These are phyloP conservation scores for Pipistrellus pipistrellus DNA, from an alignment of 2,797 vertebrate genomes.

Conservation along the genomic window DNA sequence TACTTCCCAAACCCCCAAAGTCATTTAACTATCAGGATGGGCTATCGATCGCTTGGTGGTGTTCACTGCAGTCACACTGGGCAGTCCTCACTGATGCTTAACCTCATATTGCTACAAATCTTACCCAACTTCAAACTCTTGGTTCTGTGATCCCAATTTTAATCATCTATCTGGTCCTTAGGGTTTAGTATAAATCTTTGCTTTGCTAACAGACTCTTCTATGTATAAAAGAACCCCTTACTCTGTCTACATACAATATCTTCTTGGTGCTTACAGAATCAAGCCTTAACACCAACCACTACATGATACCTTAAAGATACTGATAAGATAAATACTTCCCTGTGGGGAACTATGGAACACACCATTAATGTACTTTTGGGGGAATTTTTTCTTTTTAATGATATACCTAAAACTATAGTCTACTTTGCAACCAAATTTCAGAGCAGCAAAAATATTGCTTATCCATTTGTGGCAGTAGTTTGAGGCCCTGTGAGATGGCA, in stretches of 20 bases:
- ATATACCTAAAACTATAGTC: background rate
- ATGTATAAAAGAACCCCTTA: background rate
- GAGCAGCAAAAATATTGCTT: background rate
- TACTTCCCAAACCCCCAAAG: slow-evolving; percentile 4
- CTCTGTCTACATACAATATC: background rate
- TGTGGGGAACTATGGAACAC: background rate
- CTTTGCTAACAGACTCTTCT: background rate
- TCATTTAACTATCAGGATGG: slow-evolving; percentile 10
- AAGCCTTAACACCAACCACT: background rate
- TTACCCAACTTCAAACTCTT: background rate
- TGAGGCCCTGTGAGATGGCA: background rate
- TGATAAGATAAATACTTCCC: background rate
- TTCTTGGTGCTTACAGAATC: background rate
- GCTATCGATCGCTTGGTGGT: background rate
- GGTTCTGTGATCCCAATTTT: background rate
- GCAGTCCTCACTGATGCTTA: background rate
- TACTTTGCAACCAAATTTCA: background rate
- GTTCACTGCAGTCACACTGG: background rate
- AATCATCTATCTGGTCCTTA: background rate
- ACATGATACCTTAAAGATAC: background rate
- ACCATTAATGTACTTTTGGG: background rate
- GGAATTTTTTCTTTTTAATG: background rate
- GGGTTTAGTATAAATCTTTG: slow-evolving; percentile 25
- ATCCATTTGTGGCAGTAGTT: background rate
- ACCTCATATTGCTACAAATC: slow-evolving; percentile 10